phyloP scores from a whole-genome alignment of 2,113 vertebrate genomes.

The Columbina picui region DNA sequence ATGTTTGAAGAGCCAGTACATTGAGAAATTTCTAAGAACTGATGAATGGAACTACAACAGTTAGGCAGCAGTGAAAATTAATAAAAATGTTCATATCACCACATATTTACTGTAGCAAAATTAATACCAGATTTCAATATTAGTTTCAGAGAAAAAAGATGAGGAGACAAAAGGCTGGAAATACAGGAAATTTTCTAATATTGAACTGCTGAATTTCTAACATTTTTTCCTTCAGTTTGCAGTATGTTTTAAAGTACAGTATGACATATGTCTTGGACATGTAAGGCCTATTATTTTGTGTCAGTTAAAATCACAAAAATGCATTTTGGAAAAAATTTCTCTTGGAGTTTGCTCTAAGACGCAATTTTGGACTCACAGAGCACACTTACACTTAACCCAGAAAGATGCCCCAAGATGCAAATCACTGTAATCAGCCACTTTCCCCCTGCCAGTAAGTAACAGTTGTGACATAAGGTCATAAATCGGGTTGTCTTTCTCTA shows the following conservation, averaged over 20 bases:
- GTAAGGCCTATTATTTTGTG: background rate
- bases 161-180: background rate
- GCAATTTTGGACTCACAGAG: background rate
- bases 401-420: background rate
- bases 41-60: background rate
- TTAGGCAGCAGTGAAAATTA: background rate
- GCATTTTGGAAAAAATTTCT: background rate
- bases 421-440: background rate
- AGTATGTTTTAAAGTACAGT: background rate
- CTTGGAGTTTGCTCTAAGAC: background rate
- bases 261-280: background rate
- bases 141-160: background rate
- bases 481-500: background rate
- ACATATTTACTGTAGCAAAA: background rate
- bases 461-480: background rate
- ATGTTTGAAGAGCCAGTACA: background rate
- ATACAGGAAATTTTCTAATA: background rate
- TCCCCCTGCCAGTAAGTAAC: background rate
- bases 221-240: background rate
- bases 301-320: background rate
- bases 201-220: background rate
- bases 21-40: background rate
- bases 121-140: background rate
- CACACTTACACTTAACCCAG: background rate
- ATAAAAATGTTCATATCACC: background rate